Base-by-base conservation (phyloP, 2,797 vertebrate species). In the Helostoma temminkii region DNA sequence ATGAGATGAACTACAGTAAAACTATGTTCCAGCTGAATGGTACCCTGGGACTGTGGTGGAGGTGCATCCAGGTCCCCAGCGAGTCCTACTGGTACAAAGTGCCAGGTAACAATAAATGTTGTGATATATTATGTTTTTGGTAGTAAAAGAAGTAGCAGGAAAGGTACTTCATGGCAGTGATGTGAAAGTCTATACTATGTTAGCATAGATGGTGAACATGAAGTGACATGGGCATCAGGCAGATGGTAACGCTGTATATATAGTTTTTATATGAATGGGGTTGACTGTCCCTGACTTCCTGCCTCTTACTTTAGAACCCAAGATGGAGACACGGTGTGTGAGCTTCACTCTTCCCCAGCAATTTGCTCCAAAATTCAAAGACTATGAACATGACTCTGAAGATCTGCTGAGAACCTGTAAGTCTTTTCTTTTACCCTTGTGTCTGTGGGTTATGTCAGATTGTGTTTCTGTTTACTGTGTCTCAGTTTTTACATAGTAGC, bases 331-430 rank as follows among this genome's bases (percentile, higher is more conserved):
- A 9, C 85, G 85, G 25, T 99, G 98, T 76, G 84, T 94, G 79
- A 94, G 93, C 86, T 96, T 98, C 83, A 96, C 96, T 16, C 93
- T 98, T 78, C 92, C 91, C 32, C 94, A 98, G 86, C 97, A 98
- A 84, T 97, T 98, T 78, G 83, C 82, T 67, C 82, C 93, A 36
- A 99, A 97, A 83, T n/a, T n/a, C n/a, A n/a, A n/a, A n/a, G n/a
- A n/a, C n/a, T 96, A 92, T 78, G 91, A 89, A 72, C 67, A 90
- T 4, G 92, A 86, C 16, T 95, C 93, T 78, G 94, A 95, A 11
- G 96, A 98, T 87, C 64, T 96, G 26, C 90, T 97, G 70, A 94
- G 97, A 65, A 99, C 98, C 71, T 98, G 97, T 98, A 89, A 95
- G 97, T 95, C 3, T 28, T 9, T 19, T 18, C 10, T 12, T 14